Evolutionary conservation across 2,797 vertebrate species (phyloP), one percentile per base, ranked within the genome.

Genomic region (Microctenopoma lineatum): DNA sequence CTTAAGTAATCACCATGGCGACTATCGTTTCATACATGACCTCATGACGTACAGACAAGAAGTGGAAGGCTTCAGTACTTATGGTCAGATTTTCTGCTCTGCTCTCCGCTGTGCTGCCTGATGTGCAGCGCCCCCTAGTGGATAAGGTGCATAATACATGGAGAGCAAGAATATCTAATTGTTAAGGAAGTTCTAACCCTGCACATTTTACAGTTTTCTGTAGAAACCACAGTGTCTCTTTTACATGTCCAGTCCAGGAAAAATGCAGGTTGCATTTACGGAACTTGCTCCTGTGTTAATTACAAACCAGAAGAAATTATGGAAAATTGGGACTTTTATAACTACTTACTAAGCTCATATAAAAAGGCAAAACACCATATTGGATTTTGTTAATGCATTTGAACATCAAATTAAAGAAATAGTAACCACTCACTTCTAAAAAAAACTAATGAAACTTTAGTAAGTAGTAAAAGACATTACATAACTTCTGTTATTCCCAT

Each of bases 41-140:
- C 10, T 5, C 29, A 27, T 55, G 13, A 25, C 46, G 21, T 56
- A n/a, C 41, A 45, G 14, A 18, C 0, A 42, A 57, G n/a, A 47
- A 27, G 2, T 53, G 21, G 8, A 14, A 12, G 47, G 25, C 16
- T 34, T 64, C 14, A 25, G 1, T 57, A 21, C 21, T 21, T 21
- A 21, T 21, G 21, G 21, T 21, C 21, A 21, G 21, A 21, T 21
- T 21, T 7, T 8, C 10, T 38, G 36, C 36, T 29, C 36, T 11
- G 7, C 32, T 50, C 36, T 42, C 29, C 15, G 3, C 16, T 64
- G 5, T 56, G 38, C 11, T 48, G 26, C 6, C 4, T 3, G 42
- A 47, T 44, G 14, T 50, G 8, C 3, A 25, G 36, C 15, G 3
- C 4, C 70, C 66, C 78, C 86, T 72, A 21, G 75, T 81, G 88